Percentiles rank a stretch among this genome's conserved stretches.
These are phyloP conservation scores for Saxidomus purpurata DNA, from an alignment of 1,140 invertebrate species.

Conservation along the genomic window DNA sequence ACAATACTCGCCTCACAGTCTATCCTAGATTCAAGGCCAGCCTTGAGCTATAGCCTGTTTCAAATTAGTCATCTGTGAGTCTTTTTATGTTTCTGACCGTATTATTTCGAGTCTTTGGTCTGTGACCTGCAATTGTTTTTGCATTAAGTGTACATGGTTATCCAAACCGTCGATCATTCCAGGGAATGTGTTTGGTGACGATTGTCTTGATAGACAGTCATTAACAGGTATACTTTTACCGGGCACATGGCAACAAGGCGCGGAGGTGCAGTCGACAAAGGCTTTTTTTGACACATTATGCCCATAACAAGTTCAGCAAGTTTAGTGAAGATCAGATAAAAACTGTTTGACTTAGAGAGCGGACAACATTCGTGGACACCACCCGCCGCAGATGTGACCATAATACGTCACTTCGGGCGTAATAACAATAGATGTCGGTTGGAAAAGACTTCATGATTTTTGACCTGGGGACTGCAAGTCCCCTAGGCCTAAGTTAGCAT, in stretches of 20 bases:
- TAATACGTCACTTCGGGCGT: no score
- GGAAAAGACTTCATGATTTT: no score
- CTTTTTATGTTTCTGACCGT: background rate
- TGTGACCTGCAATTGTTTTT: background rate
- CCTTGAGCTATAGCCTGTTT: background rate
- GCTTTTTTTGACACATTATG: no score
- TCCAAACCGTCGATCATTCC: background rate
- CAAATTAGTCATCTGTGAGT: background rate
- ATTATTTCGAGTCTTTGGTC: background rate
- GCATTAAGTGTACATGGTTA: background rate
- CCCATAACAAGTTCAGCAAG: no score
- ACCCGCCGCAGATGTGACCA: no score
- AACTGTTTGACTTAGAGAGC: no score
- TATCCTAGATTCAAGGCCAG: background rate
- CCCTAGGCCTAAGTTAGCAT: no score
- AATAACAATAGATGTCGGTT: no score
- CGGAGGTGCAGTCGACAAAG: conserved; percentile 12
- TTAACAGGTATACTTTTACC: conserved; percentile 39
- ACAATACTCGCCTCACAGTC: no score
- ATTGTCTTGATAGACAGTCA: conserved; percentile 27
- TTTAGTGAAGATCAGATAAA: no score
- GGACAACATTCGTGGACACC: no score
- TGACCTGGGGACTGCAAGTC: no score
- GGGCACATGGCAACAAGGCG: background rate
- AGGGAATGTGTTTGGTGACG: background rate